Conservation (phyloP, 1,140 invertebrate genomes). For the Dysdera silvatica region DNA sequence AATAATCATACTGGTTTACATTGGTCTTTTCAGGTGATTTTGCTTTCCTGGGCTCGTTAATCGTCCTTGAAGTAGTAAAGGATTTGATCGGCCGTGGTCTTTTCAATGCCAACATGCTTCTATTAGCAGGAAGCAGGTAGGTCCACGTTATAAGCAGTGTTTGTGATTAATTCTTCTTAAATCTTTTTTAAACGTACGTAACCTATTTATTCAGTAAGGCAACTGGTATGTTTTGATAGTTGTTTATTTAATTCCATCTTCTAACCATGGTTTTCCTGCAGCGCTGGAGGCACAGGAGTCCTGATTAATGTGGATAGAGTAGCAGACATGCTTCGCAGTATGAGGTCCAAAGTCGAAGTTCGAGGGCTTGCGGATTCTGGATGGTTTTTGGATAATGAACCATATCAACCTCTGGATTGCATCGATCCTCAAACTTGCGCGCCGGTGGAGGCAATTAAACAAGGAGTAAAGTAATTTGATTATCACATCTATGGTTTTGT, state of each 20-base stretch:
- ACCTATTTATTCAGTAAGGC: no score
- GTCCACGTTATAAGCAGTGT: not conserved
- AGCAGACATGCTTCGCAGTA: constrained; percentile 50
- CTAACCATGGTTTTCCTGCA: constrained; percentile 42
- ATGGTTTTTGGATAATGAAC: constrained; percentile 83
- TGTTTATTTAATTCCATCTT: not conserved
- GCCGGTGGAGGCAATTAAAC: constrained; percentile 59
- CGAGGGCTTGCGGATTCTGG: constrained; percentile 79
- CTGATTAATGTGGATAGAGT: constrained; percentile 80
- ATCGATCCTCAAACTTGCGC: constrained; percentile 43
- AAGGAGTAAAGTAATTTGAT: constrained; percentile 59
- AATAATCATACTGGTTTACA: not conserved
- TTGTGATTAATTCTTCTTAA: not conserved
- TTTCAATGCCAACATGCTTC: constrained; percentile 43
- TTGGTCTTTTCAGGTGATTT: constrained; percentile 47
- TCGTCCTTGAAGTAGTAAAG: constrained; percentile 65
- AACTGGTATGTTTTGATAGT: not conserved
- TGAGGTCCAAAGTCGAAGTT: constrained; percentile 61
- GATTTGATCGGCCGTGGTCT: constrained; percentile 54
- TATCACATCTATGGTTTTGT: no score
- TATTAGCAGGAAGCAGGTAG: constrained; percentile 66
- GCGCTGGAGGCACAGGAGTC: constrained; percentile 83
- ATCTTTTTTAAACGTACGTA: constrained; percentile 1
- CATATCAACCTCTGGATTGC: constrained; percentile 50
- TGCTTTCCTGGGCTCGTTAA: constrained; percentile 78